Evolutionary conservation across 2,113 vertebrate species (phyloP), one percentile per base, ranked within the genome.

Genomic region (Plotosus lineatus): DNA sequence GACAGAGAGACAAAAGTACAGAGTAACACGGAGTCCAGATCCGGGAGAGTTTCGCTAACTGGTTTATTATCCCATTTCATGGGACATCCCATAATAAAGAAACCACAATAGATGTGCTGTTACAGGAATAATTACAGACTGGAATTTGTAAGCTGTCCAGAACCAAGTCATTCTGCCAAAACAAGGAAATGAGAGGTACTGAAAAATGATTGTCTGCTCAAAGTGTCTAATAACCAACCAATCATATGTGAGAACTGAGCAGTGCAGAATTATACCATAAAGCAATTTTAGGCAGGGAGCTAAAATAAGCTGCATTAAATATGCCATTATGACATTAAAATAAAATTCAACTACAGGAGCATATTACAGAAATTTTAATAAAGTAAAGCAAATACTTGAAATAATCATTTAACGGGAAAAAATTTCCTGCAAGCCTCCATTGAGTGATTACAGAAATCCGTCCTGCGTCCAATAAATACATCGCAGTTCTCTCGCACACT

Each of bases 391-490:
- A 78, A 51, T 65, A 28, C 44, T 50, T 63, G 28, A 66, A 65
- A 50, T 50, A 19, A 50, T 48, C 21, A 65, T 31, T n/a, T 15
- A 31, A 31, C 7, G 10, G 7, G n/a, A 44, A 60, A 31, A 56
- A 44, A 9, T 69, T 46, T 28, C 53, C 50, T 60, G 48, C 36
- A 28, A 9, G 31, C 14, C 46, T 48, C 23, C 44, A 28, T 21
- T 60, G 75, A 71, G 40, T 38, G 40, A 77, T 61, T 77, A 74
- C 65, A 33, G 68, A 82, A 61, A 40, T 21, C 60, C 72, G 72
- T 68, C 56, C 76, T 84, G 38, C 75, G 78, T 82, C 89, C 89
- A 90, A 90, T 90, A 86, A 85, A 84, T 77, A 83, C 71, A 74
- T 58, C 78, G 63, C 79, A 82, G 85, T 86, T 87, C 68, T 73